A percentile compares a stretch with the other conserved stretches of the same genome.
Conservation (phyloP, 2,888 invertebrate species). For the Drosophila infuscata region DNA sequence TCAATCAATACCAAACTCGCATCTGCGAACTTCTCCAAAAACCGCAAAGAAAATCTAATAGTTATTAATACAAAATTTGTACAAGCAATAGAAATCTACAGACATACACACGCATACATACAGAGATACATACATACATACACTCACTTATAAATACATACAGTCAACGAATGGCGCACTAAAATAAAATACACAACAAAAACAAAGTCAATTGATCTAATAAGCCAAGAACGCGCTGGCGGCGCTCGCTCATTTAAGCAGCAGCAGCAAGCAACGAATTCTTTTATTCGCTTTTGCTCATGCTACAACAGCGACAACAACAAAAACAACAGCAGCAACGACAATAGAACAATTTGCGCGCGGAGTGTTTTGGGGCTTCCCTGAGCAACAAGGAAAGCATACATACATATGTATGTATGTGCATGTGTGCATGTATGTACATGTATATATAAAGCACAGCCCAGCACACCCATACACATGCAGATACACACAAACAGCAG, state of each 20-base stretch:
- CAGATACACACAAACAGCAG: conserved; percentile 20
- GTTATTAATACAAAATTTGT: conserved; percentile 48
- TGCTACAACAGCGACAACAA: conserved; percentile 30
- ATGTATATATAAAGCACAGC: conserved; percentile 22
- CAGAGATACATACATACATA: background rate
- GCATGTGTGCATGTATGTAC: conserved; percentile 1
- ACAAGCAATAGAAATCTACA: conserved; percentile 39
- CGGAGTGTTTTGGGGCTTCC: conserved; percentile 70
- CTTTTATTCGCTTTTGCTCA: conserved; percentile 52
- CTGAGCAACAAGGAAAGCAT: conserved; percentile 59
- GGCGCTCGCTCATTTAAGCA: conserved; percentile 52
- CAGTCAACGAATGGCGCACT: conserved; percentile 55
- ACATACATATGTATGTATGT: background rate
- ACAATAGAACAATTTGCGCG: conserved; percentile 56
- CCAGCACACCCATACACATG: conserved; percentile 17
- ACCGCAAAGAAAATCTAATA: conserved; percentile 35
- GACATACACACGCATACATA: background rate
- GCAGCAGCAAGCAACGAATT: conserved; percentile 45
- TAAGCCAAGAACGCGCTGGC: conserved; percentile 63
- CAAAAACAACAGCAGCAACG: conserved; percentile 25
- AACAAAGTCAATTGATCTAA: conserved; percentile 74
- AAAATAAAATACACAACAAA: conserved; percentile 38
- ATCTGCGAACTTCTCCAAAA: conserved; percentile 37
- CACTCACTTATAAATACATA: background rate
- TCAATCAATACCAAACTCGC: conserved; percentile 50